Percentiles rank a stretch among this genome's conserved stretches.
Evolutionary conservation across 2,797 vertebrate genomes (phyloP).

Genomic region (Columba guinea): DNA sequence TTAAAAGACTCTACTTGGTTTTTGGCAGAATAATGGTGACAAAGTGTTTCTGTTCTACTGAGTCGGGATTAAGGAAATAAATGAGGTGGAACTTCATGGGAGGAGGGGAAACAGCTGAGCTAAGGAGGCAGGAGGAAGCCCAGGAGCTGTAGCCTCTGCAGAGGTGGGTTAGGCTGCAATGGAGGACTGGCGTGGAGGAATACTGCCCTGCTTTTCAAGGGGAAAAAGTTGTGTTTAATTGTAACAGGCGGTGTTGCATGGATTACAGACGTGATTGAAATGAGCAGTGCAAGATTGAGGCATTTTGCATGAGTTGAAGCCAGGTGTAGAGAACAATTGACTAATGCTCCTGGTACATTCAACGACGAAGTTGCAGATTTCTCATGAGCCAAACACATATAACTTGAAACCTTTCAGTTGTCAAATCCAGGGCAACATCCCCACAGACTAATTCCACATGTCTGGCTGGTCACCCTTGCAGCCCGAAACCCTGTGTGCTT

Average conservation of each 20-base stretch:
- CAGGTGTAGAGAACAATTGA: background rate
- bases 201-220: background rate
- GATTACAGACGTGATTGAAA: background rate
- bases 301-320: background rate
- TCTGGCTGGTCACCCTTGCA: background rate
- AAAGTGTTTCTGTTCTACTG: slow-evolving; percentile 37
- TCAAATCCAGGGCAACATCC: background rate
- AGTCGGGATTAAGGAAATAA: slow-evolving; percentile 12
- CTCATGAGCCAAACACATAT: background rate
- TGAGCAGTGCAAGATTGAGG: background rate
- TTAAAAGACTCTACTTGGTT: slow-evolving; percentile 30
- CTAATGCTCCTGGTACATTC: background rate
- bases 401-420: background rate
- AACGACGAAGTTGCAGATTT: background rate
- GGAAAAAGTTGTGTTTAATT: background rate
- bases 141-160: background rate
- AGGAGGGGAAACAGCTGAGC: background rate
- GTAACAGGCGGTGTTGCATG: background rate
- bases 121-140: background rate
- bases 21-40: slow-evolving; percentile 39
- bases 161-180: background rate
- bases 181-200: background rate
- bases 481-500: background rate
- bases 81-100: slow-evolving; percentile 29
- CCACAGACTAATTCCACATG: background rate